Evolutionary conservation across 2,888 invertebrate species (phyloP).

Genomic region (Calameuta pallipes): DNA sequence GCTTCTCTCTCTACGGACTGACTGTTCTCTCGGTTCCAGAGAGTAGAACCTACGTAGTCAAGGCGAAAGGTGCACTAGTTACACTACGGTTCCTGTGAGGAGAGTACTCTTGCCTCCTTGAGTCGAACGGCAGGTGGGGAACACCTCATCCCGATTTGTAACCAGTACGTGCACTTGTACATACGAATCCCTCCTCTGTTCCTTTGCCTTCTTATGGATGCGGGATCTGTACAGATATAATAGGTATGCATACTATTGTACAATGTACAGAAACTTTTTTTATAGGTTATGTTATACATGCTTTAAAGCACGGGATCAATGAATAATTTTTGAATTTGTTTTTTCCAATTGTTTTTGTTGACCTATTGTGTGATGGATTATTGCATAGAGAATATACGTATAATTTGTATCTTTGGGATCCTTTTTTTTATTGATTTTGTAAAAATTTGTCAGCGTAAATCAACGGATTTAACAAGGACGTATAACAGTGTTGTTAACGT

Average conservation of each 20-base stretch:
- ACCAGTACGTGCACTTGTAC: not conserved
- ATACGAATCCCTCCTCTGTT: not conserved
- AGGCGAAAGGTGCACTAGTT: conserved; percentile 5
- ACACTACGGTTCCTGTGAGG: not conserved
- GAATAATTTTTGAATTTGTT: not conserved
- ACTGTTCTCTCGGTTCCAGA: not conserved
- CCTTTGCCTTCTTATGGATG: not conserved
- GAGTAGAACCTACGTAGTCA: not conserved
- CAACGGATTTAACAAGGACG: not conserved
- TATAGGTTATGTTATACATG: not conserved
- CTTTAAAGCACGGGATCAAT: not conserved
- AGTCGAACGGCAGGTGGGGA: not conserved
- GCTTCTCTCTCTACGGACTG: not conserved
- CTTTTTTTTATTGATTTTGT: not conserved
- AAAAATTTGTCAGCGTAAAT: not conserved
- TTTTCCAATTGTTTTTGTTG: not conserved
- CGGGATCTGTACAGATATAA: not conserved
- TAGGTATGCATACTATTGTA: not conserved
- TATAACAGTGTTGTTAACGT: not conserved
- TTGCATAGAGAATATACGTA: not conserved
- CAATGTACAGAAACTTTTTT: not conserved
- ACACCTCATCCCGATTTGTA: conserved; percentile 4
- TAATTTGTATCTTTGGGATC: not conserved
- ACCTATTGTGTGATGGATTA: no score
- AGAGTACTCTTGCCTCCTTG: not conserved